Evolutionary conservation across 2,888 invertebrate genomes (phyloP), one percentile per base, ranked within the genome.

Genomic region (Latrodectus hesperus): DNA sequence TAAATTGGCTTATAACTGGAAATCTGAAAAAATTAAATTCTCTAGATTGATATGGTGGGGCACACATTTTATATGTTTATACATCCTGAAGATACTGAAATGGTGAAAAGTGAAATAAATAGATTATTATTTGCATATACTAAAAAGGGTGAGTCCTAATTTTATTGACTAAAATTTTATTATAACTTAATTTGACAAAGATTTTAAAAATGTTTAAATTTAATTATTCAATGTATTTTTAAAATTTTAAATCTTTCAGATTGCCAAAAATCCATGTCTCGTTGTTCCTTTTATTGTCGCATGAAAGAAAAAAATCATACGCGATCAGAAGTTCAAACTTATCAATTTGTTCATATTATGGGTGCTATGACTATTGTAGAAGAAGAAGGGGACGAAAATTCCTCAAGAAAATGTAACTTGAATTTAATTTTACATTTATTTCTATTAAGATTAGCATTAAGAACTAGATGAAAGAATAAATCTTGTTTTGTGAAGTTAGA

Each of bases 21-120:
- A 38, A 38, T 38, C 38, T 38, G 6, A 38, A 38, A 38, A 38
- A 38, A 38, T 38, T 38, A 3, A 38, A 38, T 38, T 60, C 88
- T 89, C 76, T 78, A 97, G 95, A 95, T 96, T 91, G 97, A 98
- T 92, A 93, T 97, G 90, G 94, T 97, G 92, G 96, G 96, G 17
- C 95, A 95, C 92, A 96, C 95, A 90, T 92, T 98, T 92, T 95
- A 95, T 93, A 95, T 95, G 91, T 96, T 96, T 92, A 94, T 96
- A 68, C 96, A 96, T 92, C 94, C 94, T n/a, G 94, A 95, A 91
- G 95, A 98, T 92, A 96, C 96, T 90, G 95, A 95, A 72, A 94
- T 94, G 90, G 93, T 98, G 79, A 94, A 94, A 76, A 94, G 94
- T 76, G 95, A 95, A 90, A 93, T 91, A 26, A 52, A 88, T 26